A percentile compares a stretch with the other conserved stretches of the same genome.
Evolutionary conservation across 2,888 invertebrate genomes (phyloP).

Genomic region (Dicyrtomina minuta): DNA sequence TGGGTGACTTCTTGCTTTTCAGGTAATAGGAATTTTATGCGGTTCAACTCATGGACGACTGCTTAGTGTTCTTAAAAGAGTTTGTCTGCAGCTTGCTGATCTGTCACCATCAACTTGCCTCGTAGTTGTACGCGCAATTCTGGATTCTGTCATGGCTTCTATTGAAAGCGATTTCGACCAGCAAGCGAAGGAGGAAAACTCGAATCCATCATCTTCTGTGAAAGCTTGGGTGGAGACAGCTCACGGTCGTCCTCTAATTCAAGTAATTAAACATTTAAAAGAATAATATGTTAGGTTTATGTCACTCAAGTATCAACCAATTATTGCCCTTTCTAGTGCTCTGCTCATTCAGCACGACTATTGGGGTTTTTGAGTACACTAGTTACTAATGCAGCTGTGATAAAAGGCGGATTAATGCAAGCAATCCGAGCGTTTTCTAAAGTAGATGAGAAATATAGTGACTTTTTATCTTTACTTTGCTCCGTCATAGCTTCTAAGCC

Average conservation of each 20-base stretch:
- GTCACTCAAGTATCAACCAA: too few species aligned
- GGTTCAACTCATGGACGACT: slow-evolving; percentile 42
- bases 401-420: slow-evolving; percentile 82
- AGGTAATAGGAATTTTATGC: slow-evolving; percentile 49
- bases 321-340: slow-evolving; percentile 46
- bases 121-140: slow-evolving; percentile 71
- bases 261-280: slow-evolving; percentile 10
- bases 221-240: slow-evolving; percentile 51
- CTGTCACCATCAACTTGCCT: slow-evolving; percentile 86
- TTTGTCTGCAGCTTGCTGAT: slow-evolving; percentile 90
- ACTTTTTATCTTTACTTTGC: slow-evolving; percentile 56
- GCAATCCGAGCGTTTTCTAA: slow-evolving; percentile 66
- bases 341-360: slow-evolving; percentile 65
- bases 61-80: slow-evolving; percentile 58
- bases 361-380: slow-evolving; percentile 79
- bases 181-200: slow-evolving; percentile 33
- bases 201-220: slow-evolving; percentile 40
- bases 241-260: slow-evolving; percentile 31
- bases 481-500: slow-evolving; percentile 40
- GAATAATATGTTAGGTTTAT: too few species aligned
- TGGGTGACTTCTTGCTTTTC: slow-evolving; percentile 5
- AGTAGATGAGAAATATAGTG: slow-evolving; percentile 67
- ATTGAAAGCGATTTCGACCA: slow-evolving; percentile 51
- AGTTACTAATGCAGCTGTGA: slow-evolving; percentile 73
- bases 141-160: slow-evolving; percentile 67